Evolutionary conservation across 2,888 invertebrate genomes (phyloP), one percentile per base, ranked within the genome.

Genomic region (Cremastinae sp.): DNA sequence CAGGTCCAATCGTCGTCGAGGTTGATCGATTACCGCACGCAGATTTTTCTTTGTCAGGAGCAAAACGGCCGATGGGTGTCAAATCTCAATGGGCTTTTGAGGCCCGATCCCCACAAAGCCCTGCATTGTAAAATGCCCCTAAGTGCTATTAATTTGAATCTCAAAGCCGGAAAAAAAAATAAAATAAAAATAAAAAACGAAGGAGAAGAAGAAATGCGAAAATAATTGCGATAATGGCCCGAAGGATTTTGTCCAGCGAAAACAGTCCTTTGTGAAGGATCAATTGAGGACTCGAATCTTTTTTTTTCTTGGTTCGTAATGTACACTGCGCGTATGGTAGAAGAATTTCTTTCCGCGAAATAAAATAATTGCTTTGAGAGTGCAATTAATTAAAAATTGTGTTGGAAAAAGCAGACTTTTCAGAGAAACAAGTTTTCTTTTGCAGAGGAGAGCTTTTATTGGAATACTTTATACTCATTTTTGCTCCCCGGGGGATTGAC

Each of bases 1-100:
- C 58, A 28, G 20, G 14, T 36, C 34, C 28, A 41, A 47, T 14
- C 49, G 66, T 61, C 53, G 66, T 34, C 58, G 70, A 68, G 61
- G 51, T 78, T 78, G 72, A 78, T 77, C 69, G 73, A 77, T 75
- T 64, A 75, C 59, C 64, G 36, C 49, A 64, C 68, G 64, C 20
- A 56, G 45, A 41, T 41, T 12, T 61, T 70, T 62, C 70, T 69
- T 74, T 70, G 74, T 74, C 61, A 28, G 28, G 5, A 28, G 5
- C 70, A 49, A n/a, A n/a, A 22, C 36, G 14, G 58, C n/a, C 14
- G 34, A 56, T 62, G 49, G 62, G 62, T 69, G 69, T 74, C 74
- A 68, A 28, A 28, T 56, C 64, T 74, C 68, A 62, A 74, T 69
- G 66, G 54, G 16, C 54, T 45, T 64, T 69, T 49, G 64, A 74